Conservation (phyloP, 2,113 vertebrate genomes). For the Erpornis zantholeuca region DNA sequence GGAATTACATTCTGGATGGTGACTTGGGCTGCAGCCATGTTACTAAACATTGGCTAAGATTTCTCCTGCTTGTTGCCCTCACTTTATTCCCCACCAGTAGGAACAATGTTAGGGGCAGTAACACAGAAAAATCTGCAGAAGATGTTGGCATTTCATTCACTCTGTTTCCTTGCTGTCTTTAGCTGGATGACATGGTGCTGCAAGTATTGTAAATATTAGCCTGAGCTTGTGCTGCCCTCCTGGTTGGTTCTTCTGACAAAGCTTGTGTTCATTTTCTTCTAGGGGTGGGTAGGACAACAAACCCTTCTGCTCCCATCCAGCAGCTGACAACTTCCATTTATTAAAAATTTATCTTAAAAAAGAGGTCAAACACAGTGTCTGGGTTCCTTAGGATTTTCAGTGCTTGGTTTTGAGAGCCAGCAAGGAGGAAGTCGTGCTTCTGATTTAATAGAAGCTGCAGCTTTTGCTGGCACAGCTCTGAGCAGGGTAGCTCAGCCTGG, state of each 20-base stretch:
- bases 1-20: conserved; percentile 52
- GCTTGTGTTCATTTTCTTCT: neutral
- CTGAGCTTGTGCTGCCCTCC: neutral
- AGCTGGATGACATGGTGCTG: neutral
- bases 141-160: neutral
- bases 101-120: neutral
- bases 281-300: neutral
- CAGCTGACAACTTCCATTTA: neutral
- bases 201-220: neutral
- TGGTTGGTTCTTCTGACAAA: neutral
- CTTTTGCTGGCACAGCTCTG: neutral
- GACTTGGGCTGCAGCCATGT: neutral
- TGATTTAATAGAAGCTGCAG: neutral
- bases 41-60: conserved; percentile 6
- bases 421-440: neutral
- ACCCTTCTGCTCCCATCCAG: neutral
- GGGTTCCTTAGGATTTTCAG: neutral
- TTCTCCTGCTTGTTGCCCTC: neutral
- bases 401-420: neutral
- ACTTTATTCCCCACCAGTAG: neutral
- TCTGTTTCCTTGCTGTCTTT: neutral
- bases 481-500: neutral
- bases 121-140: neutral
- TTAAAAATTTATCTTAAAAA: neutral
- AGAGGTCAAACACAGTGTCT: neutral